Evolutionary conservation across 2,113 vertebrate species (phyloP), one percentile per base, ranked within the genome.

Genomic region (Tenrec ecaudatus): DNA sequence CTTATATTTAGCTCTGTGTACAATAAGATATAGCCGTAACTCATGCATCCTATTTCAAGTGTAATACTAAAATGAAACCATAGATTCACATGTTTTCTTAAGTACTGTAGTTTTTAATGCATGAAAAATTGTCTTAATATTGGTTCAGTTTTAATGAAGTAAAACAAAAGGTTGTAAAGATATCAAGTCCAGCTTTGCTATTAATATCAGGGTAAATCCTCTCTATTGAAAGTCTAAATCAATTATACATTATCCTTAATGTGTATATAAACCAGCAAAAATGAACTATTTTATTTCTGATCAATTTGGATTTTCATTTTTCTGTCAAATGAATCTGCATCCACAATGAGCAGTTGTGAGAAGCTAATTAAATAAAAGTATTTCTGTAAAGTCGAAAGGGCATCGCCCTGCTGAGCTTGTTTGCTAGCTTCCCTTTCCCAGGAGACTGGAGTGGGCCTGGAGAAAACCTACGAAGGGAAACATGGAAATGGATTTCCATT

Each of bases 131-230:
- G 78, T 90, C 79, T 62, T 7, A 92, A 96, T 96, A 95, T 95
- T 88, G 25, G 62, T 88, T 97, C 64, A 95, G 89, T 96, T 97
- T 93, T 97, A 96, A 95, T 96, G 95, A 97, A 97, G 76, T 90
- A 92, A 86, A 97, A 96, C 91, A 94, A 96, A 92, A 96, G 86
- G 76, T 90, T 96, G 43, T 92, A 91, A 96, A 96, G 96, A 78
- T 87, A 92, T 71, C 82, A 78, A 96, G 71, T 90, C 69, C 71
- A 91, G 96, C 94, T 91, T 96, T 77, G 29, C 25, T 96, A 93
- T 93, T 95, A 96, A 88, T 96, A 96, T 95, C 87, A 95, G 84
- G 94, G 62, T 79, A 93, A 94, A 47, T 86, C 90, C 15, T 89
- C 62, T 38, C 84, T 89, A 19, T 62, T 82, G 80, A 47, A 76